A percentile compares a stretch with the other conserved stretches of the same genome.
phyloP scores from a whole-genome alignment of 1,140 invertebrate species.

The Leguminivora glycinivorella region DNA sequence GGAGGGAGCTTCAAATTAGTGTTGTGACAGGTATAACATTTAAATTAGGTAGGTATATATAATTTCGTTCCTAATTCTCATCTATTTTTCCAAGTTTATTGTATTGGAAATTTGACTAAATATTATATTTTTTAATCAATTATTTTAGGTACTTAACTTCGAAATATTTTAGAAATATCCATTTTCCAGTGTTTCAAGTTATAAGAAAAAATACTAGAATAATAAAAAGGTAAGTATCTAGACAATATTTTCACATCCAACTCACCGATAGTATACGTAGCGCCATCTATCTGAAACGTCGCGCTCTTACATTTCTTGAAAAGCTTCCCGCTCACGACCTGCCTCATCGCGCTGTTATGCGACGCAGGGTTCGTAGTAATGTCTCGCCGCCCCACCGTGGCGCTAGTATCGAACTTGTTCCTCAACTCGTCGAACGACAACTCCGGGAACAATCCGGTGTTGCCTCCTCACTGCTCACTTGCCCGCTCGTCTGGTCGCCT shows the following conservation, averaged over 20 bases:
- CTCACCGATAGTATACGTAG: constrained; percentile 89
- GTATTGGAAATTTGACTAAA: too few relatives aligned
- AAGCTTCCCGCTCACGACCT: constrained; percentile 79
- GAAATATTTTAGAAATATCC: too few relatives aligned
- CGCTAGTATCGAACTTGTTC: constrained; percentile 68
- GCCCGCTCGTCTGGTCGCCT: constrained; percentile 56
- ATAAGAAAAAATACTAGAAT: too few relatives aligned
- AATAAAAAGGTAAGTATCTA: too few relatives aligned
- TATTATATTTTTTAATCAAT: too few relatives aligned
- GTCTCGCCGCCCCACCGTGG: constrained; percentile 56
- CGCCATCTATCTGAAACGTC: constrained; percentile 88
- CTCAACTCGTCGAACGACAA: constrained; percentile 69
- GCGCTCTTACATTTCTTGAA: constrained; percentile 89
- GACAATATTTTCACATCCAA: constrained; percentile 38
- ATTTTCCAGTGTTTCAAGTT: too few relatives aligned
- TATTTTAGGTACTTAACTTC: too few relatives aligned
- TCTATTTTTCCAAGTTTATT: too few relatives aligned
- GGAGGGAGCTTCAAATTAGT: too few relatives aligned
- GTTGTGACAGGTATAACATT: too few relatives aligned
- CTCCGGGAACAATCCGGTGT: constrained; percentile 58
- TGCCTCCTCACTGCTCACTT: constrained; percentile 54
- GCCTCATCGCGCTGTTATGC: constrained; percentile 75
- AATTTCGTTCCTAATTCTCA: too few relatives aligned
- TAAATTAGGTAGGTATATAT: too few relatives aligned
- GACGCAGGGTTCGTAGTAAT: constrained; percentile 67